Evolutionary conservation across 2,113 vertebrate species (phyloP), one percentile per base, ranked within the genome.

Genomic region (Lynx canadensis): DNA sequence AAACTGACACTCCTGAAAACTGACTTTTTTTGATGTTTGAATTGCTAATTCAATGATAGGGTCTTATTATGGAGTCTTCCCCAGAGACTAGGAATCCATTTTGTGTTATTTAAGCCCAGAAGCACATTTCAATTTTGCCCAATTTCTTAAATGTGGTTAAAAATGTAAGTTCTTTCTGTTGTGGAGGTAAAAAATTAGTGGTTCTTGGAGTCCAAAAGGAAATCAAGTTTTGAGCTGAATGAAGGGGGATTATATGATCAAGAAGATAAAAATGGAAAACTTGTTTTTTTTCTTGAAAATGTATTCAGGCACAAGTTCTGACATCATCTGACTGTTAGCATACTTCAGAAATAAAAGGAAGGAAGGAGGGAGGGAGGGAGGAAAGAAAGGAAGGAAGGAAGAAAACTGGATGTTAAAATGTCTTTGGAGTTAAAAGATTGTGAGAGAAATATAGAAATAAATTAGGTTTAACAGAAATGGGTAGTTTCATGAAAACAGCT

Each of bases 41-140:
- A 95, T 94, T 84, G 63, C 63, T 98, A 96, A 97, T 97, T 96
- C 88, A 91, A 33, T 94, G 94, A 95, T 91, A 90, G 93, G 82
- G 65, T 85, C 92, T 82, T 92, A 95, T 94, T 89, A 97, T 45
- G 90, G 69, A 81, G 63, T 87, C 78, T 95, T 92, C 91, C 73
- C 94, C 55, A 57, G 92, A 96, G 95, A 96, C 31, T 31, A 71
- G 89, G 93, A 86, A 95, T 96, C 89, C 94, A 96, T 93, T 95
- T 95, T 89, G 41, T 96, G 79, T 97, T 97, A 93, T 84, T 97
- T 85, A 97, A 96, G 69, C 57, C 92, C 83, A 94, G 91, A 96
- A 97, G 82, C 55, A 83, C 82, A 57, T 97, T 97, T 96, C 45
- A 92, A 6, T 94, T 95, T 91, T 93, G 76, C 57, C 68, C 79